Percentiles rank a stretch among this genome's conserved stretches.
These are phyloP conservation scores for Digitonthophagus gazella DNA, from an alignment of 2,888 invertebrate species.

Conservation along the genomic window DNA sequence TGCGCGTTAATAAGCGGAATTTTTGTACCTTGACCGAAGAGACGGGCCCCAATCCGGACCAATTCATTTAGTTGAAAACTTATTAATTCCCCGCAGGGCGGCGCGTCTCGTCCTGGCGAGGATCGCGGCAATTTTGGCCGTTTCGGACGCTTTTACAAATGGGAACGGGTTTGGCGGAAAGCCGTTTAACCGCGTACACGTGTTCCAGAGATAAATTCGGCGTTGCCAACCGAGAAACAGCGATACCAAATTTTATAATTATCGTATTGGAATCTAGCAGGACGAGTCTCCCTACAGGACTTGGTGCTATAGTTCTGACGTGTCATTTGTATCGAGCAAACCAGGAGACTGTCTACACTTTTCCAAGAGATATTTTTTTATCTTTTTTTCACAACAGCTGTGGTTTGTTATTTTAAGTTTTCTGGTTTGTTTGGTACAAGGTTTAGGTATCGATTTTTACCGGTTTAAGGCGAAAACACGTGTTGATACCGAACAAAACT, in stretches of 20 bases:
- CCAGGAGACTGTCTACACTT: constrained; percentile 35
- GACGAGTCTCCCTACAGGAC: constrained; percentile 44
- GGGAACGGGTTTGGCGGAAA: constrained; percentile 37
- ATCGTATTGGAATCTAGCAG: constrained; percentile 49
- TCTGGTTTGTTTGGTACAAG: no score
- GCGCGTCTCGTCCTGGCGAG: no score
- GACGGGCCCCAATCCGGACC: constrained; percentile 1
- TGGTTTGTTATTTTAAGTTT: no score
- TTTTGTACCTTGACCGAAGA: background rate
- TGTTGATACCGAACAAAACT: no score
- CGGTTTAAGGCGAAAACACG: no score
- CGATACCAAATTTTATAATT: constrained; percentile 50
- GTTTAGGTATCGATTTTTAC: no score
- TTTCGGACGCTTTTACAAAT: constrained; percentile 37
- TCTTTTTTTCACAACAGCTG: no score
- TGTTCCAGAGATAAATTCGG: constrained; percentile 43
- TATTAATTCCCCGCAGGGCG: background rate
- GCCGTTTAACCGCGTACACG: constrained; percentile 42
- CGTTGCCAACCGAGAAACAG: constrained; percentile 42
- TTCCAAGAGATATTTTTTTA: no score
- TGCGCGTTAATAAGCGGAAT: background rate
- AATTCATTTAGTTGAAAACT: background rate
- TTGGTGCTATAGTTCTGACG: constrained; percentile 45
- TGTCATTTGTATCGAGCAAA: constrained; percentile 44
- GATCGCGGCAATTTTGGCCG: background rate